Percentiles rank a stretch among this genome's conserved stretches.
These are phyloP conservation scores for Agrochola lota DNA, from an alignment of 2,888 invertebrate species.

Conservation along the genomic window DNA sequence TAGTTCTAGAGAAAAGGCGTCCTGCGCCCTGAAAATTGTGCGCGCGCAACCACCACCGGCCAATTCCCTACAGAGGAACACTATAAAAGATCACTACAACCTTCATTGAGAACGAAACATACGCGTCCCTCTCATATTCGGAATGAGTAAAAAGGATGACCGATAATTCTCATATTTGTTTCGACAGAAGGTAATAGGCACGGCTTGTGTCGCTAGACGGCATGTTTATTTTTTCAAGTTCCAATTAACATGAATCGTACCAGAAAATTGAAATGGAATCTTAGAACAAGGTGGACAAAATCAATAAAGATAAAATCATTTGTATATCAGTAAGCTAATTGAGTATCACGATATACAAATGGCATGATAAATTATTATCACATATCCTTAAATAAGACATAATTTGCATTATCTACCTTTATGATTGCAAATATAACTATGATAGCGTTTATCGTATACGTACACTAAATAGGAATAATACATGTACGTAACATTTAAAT, in stretches of 20 bases:
- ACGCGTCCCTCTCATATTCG: conserved; percentile 65
- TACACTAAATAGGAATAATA: conserved; percentile 26
- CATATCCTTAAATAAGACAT: conserved; percentile 40
- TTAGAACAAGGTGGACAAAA: conserved; percentile 8
- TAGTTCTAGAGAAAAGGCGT: conserved; percentile 80
- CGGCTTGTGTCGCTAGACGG: conserved; percentile 31
- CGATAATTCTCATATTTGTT: conserved; percentile 23
- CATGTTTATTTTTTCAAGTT: conserved; percentile 60
- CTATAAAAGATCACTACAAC: conserved; percentile 67
- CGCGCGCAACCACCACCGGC: conserved; percentile 84
- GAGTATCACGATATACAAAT: conserved; percentile 24
- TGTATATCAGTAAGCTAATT: conserved; percentile 24
- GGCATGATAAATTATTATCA: conserved; percentile 40
- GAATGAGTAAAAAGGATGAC: conserved; percentile 35
- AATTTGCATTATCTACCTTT: conserved; percentile 38
- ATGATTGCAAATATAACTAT: conserved; percentile 27
- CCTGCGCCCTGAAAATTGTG: conserved; percentile 88
- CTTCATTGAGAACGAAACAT: conserved; percentile 70
- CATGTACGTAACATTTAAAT: not conserved
- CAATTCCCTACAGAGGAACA: conserved; percentile 75
- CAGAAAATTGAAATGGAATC: conserved; percentile 43
- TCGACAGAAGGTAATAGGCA: conserved; percentile 42
- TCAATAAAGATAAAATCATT: conserved; percentile 40
- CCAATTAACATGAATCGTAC: conserved; percentile 40
- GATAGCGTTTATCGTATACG: conserved; percentile 32